Evolutionary conservation across 2,797 vertebrate species (phyloP).

Genomic region (Cyprinella venusta): DNA sequence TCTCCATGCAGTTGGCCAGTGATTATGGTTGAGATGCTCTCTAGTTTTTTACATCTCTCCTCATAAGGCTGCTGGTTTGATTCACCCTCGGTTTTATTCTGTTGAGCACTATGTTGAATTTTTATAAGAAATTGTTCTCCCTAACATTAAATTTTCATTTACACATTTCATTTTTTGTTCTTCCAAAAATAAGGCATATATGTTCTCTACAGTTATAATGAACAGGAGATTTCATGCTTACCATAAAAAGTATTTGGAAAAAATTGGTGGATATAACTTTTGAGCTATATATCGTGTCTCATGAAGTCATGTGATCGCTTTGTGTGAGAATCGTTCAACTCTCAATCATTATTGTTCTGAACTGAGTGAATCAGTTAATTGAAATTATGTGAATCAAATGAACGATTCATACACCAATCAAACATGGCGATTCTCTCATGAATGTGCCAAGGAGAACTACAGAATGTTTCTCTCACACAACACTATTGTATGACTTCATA

Average conservation of each 20-base stretch:
- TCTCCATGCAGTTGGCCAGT: conserved; percentile 3
- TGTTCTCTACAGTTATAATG: not conserved
- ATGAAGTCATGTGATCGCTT: not conserved
- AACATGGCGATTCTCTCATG: not conserved
- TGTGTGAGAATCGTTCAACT: not conserved
- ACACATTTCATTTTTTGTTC: not conserved
- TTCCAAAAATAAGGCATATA: not conserved
- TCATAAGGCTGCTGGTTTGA: not conserved
- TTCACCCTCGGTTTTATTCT: not conserved
- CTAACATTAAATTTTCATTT: not conserved
- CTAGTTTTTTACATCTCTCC: not conserved
- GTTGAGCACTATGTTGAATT: not conserved
- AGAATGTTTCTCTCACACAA: not conserved
- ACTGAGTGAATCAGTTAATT: not conserved
- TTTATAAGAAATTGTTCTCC: not conserved
- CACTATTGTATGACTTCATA: not conserved
- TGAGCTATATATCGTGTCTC: not conserved
- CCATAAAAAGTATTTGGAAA: not conserved
- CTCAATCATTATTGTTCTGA: not conserved
- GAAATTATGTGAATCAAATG: not conserved
- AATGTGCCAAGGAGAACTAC: not conserved
- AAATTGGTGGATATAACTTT: too few species aligned
- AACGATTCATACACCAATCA: not conserved
- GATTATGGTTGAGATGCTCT: not conserved
- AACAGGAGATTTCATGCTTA: not conserved